These are phyloP conservation scores for Syritta pipiens DNA, from an alignment of 2,888 invertebrate genomes.

Conservation along the genomic window DNA sequence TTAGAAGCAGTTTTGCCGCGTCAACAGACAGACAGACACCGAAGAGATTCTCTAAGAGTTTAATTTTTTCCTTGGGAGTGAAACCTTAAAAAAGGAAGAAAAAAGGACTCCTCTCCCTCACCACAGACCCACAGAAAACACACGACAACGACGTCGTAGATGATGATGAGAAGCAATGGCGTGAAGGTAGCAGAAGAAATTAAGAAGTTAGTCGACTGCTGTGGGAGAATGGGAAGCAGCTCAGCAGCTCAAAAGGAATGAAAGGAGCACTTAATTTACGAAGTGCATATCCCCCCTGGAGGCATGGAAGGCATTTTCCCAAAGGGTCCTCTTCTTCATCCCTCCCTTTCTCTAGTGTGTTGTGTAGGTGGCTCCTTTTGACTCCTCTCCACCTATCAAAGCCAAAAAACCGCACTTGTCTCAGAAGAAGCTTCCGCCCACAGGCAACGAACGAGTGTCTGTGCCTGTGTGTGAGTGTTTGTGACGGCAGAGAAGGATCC, in stretches of 20 bases:
- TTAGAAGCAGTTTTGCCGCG: too few relatives aligned
- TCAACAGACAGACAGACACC: too few relatives aligned
- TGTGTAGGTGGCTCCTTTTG: too few relatives aligned
- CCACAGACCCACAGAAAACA: background rate
- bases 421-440: conserved; percentile 13
- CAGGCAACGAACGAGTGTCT: conserved; percentile 16
- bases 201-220: conserved; percentile 49
- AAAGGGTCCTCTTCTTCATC: conserved; percentile 25
- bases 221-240: background rate
- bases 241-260: conserved; percentile 23
- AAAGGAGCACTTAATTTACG: conserved; percentile 61
- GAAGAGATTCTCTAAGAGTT: too few relatives aligned
- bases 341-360: background rate
- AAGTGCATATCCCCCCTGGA: conserved; percentile 46
- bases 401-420: conserved; percentile 50
- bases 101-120: background rate
- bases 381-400: conserved; percentile 30
- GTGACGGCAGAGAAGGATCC: background rate
- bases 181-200: conserved; percentile 7
- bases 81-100: too few relatives aligned
- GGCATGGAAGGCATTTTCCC: conserved; percentile 33
- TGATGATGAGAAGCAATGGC: background rate
- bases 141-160: background rate
- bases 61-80: too few relatives aligned
- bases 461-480: background rate